Percentiles rank a stretch among this genome's conserved stretches.
These are phyloP conservation scores for Monochamus alternatus DNA, from an alignment of 2,888 invertebrate species.

Conservation along the genomic window DNA sequence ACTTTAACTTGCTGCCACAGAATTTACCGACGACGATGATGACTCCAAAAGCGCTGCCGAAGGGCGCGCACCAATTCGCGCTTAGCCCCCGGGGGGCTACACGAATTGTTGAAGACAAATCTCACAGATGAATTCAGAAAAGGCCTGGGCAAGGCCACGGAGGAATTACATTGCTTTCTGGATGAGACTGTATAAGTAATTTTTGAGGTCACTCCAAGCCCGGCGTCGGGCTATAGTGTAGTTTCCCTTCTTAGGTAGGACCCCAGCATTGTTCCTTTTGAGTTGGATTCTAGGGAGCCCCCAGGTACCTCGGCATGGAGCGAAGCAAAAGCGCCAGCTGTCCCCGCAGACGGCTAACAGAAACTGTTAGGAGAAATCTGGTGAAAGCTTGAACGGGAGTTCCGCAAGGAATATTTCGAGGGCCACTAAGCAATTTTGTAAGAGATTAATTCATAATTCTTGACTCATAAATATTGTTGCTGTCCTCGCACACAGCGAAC, in stretches of 20 bases:
- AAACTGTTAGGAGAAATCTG: too few relatives aligned
- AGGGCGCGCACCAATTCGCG: slow-evolving; percentile 62
- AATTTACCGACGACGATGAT: slow-evolving; percentile 57
- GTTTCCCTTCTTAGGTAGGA: slow-evolving; percentile 70
- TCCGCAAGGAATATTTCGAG: not conserved
- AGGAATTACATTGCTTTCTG: slow-evolving; percentile 71
- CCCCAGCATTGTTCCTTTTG: slow-evolving; percentile 64
- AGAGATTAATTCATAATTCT: too few relatives aligned
- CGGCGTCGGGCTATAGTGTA: slow-evolving; percentile 66
- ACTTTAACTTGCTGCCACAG: slow-evolving; percentile 62
- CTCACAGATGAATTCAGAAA: slow-evolving; percentile 71
- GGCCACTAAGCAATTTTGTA: not conserved
- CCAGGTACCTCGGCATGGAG: not conserved
- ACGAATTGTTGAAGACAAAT: slow-evolving; percentile 70
- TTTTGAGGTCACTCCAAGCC: slow-evolving; percentile 71
- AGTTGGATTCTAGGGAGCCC: slow-evolving; percentile 44
- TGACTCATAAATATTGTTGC: not conserved
- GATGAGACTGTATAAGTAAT: slow-evolving; percentile 72
- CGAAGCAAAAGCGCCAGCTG: slow-evolving; percentile 17
- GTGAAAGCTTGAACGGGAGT: not conserved
- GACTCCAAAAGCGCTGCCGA: slow-evolving; percentile 36
- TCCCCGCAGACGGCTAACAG: not conserved
- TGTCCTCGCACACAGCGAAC: not conserved
- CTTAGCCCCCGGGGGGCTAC: slow-evolving; percentile 57
- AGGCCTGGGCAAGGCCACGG: slow-evolving; percentile 68